These are phyloP conservation scores for Zhengitettix transpicula DNA, from an alignment of 2,888 invertebrate genomes.

Conservation along the genomic window DNA sequence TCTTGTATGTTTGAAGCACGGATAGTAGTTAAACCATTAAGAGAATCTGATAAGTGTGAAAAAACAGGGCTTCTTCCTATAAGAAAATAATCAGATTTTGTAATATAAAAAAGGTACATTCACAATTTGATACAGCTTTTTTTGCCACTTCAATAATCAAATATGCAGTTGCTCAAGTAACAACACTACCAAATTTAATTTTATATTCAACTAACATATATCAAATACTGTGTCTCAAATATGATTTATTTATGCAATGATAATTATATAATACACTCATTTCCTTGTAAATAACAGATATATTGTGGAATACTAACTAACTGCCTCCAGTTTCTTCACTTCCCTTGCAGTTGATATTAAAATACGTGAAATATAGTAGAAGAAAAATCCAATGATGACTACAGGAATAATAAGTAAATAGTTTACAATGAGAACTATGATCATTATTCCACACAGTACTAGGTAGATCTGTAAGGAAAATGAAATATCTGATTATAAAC, in stretches of 20 bases:
- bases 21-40: constrained; percentile 65
- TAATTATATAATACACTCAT: too few species aligned
- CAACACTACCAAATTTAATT: too few species aligned
- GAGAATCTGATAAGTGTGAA: constrained; percentile 59
- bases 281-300: not conserved
- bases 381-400: constrained; percentile 23
- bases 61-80: constrained; percentile 71
- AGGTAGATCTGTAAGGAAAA: constrained; percentile 4
- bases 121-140: too few species aligned
- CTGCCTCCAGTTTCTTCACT: constrained; percentile 19
- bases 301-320: constrained; percentile 5
- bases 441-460: constrained; percentile 21
- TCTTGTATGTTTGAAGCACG: constrained; percentile 40
- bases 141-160: too few species aligned
- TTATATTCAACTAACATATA: too few species aligned
- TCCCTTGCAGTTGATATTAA: constrained; percentile 28
- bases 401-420: constrained; percentile 20
- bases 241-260: too few species aligned
- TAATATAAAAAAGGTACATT: too few species aligned
- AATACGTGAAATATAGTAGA: constrained; percentile 24
- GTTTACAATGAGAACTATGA: constrained; percentile 25
- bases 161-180: too few species aligned
- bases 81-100: constrained; percentile 3
- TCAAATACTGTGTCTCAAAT: too few species aligned
- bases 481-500: not conserved